Evolutionary conservation across 2,797 vertebrate species (phyloP).

Genomic region (Clarias platycephalus): DNA sequence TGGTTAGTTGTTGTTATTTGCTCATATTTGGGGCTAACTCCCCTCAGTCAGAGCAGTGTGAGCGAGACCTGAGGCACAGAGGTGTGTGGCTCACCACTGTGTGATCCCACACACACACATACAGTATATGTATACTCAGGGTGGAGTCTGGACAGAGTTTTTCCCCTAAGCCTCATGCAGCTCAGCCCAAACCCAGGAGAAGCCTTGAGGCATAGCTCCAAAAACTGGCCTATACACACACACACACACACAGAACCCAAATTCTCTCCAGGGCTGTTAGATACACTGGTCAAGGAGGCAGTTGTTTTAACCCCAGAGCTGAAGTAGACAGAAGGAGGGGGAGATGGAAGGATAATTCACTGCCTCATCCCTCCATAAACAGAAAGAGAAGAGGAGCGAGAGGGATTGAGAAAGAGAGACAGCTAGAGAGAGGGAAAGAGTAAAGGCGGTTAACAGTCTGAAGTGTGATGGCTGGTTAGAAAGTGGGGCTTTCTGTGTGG

Average conservation of each 20-base stretch:
- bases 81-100: slow-evolving; percentile 66
- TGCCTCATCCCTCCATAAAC: slow-evolving; percentile 67
- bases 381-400: slow-evolving; percentile 54
- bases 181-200: slow-evolving; percentile 36
- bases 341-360: slow-evolving; percentile 60
- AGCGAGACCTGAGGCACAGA: slow-evolving; percentile 43
- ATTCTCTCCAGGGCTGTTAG: slow-evolving; percentile 28
- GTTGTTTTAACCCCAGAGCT: slow-evolving; percentile 67
- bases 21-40: slow-evolving; percentile 30
- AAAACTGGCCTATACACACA: slow-evolving; percentile 25
- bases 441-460: slow-evolving; percentile 70
- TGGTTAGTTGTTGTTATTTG: slow-evolving; percentile 41
- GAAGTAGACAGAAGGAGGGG: slow-evolving; percentile 52
- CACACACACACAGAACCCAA: slow-evolving; percentile 10
- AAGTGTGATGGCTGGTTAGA: slow-evolving; percentile 66
- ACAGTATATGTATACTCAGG: slow-evolving; percentile 31
- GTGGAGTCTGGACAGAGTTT: slow-evolving; percentile 30
- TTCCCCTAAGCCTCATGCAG: slow-evolving; percentile 10
- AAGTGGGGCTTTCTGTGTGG: slow-evolving; percentile 74
- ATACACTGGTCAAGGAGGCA: slow-evolving; percentile 62
- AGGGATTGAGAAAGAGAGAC: neutral
- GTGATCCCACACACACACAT: slow-evolving; percentile 21
- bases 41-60: slow-evolving; percentile 28
- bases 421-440: slow-evolving; percentile 59
- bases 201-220: slow-evolving; percentile 37